Conservation (phyloP, 2,888 invertebrate genomes). For the Brachyptera risi region DNA sequence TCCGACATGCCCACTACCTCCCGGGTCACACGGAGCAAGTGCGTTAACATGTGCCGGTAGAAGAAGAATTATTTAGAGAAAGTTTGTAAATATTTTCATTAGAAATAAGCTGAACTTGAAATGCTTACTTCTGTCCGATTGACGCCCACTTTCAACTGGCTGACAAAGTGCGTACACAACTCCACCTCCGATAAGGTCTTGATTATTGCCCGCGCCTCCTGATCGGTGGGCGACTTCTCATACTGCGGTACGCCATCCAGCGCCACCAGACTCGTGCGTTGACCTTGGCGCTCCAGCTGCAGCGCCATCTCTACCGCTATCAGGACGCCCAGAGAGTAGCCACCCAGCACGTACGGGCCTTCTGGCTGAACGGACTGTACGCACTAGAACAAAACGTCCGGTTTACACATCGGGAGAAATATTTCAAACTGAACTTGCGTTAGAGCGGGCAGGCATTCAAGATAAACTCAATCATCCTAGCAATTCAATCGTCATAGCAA, state of each 20-base stretch:
- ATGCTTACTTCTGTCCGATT: too few species aligned
- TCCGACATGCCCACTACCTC: too few species aligned
- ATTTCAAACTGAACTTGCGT: too few species aligned
- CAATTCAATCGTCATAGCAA: too few species aligned
- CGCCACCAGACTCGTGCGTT: conserved; percentile 62
- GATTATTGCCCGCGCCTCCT: background rate
- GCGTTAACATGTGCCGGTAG: too few species aligned
- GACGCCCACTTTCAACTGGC: background rate
- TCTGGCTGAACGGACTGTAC: conserved; percentile 69
- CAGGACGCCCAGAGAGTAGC: conserved; percentile 94
- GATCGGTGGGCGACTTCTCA: background rate
- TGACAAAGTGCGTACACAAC: background rate
- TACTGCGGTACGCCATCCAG: conserved; percentile 79
- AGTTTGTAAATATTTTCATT: too few species aligned
- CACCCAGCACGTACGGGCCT: conserved; percentile 85
- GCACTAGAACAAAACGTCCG: conserved; percentile 47
- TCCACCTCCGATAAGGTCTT: background rate
- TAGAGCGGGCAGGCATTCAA: too few species aligned
- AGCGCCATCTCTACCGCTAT: conserved; percentile 93
- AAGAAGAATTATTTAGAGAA: too few species aligned
- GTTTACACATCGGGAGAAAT: background rate
- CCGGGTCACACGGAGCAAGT: too few species aligned
- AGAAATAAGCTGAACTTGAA: too few species aligned
- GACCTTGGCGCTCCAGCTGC: conserved; percentile 63
- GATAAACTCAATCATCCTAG: too few species aligned